These are phyloP conservation scores for Tautogolabrus adspersus DNA, from an alignment of 2,113 vertebrate species.

Conservation along the genomic window DNA sequence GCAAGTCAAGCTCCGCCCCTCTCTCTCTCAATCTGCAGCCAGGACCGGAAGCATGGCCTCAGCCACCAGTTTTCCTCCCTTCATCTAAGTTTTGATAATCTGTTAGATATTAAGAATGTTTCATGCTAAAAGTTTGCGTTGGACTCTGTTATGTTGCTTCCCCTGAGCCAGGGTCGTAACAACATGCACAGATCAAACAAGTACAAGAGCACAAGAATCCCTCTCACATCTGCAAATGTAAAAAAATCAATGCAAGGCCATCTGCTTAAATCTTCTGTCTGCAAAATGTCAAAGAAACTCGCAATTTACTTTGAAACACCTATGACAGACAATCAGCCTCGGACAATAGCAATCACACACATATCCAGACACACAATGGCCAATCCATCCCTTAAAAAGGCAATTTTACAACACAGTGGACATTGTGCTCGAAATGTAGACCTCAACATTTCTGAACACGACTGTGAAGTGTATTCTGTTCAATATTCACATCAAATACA, in stretches of 20 bases:
- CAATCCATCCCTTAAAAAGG: neutral
- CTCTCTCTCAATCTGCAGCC: too few species aligned
- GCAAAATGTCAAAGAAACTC: slow-evolving; percentile 4
- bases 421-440: slow-evolving; percentile 1
- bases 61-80: too few species aligned
- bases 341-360: slow-evolving; percentile 10
- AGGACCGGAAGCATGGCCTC: too few species aligned
- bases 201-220: neutral
- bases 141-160: too few species aligned
- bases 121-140: too few species aligned
- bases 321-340: slow-evolving; percentile 13
- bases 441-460: neutral
- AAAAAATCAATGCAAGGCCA: neutral
- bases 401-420: neutral
- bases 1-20: too few species aligned
- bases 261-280: slow-evolving; percentile 34
- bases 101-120: too few species aligned
- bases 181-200: slow-evolving; percentile 3
- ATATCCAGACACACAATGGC: slow-evolving; percentile 23
- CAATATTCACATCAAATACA: neutral
- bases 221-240: too few species aligned
- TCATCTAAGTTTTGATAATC: too few species aligned
- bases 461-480: neutral
- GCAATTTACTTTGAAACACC: slow-evolving; percentile 29
- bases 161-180: too few species aligned